phyloP scores from a whole-genome alignment of 2,113 vertebrate species.

The Sphyrna mokarran region DNA sequence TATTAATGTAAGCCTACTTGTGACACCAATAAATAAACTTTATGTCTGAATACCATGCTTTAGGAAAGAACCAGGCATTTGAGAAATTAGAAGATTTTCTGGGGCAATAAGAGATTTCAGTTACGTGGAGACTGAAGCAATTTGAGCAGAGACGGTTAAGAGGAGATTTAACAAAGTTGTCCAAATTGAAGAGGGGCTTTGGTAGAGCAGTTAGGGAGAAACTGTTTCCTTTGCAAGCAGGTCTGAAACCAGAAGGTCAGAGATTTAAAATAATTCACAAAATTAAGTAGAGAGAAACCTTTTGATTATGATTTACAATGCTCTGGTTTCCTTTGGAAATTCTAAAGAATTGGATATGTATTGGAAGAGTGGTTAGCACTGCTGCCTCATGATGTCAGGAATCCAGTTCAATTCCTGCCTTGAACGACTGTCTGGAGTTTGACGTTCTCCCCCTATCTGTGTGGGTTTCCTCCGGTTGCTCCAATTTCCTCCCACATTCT shows the following conservation, averaged over 20 bases:
- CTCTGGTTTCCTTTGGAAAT: too few relatives aligned
- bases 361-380: too few relatives aligned
- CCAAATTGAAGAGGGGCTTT: background rate
- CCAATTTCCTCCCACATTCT: too few relatives aligned
- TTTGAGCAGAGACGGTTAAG: background rate
- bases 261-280: background rate
- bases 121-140: background rate
- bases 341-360: too few relatives aligned
- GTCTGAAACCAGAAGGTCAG: background rate
- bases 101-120: background rate
- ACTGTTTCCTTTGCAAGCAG: background rate
- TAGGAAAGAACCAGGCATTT: background rate
- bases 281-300: background rate
- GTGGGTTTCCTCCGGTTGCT: too few relatives aligned
- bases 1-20: too few relatives aligned
- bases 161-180: background rate
- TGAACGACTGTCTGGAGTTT: too few relatives aligned
- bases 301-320: background rate
- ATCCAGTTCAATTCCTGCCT: too few relatives aligned
- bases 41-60: background rate
- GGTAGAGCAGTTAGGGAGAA: too few relatives aligned
- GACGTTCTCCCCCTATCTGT: too few relatives aligned
- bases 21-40: too few relatives aligned
- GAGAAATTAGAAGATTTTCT: background rate
- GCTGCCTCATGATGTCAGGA: too few relatives aligned